Evolutionary conservation across 2,888 invertebrate species (phyloP), one percentile per base, ranked within the genome.

Genomic region (Xylocampa areola): DNA sequence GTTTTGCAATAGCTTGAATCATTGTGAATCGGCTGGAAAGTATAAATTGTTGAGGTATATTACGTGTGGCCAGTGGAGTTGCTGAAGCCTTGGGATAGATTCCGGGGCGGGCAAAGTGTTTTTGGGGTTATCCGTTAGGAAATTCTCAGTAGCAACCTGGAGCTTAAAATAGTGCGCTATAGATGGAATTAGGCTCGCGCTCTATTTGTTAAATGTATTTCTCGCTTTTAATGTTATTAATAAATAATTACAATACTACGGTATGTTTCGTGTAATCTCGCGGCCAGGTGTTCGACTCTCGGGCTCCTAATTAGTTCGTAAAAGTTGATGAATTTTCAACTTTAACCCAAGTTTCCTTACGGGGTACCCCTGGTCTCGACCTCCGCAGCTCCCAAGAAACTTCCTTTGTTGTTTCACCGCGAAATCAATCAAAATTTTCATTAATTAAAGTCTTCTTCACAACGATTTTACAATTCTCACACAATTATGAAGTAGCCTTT

Each of bases 401-500:
- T 68, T 45, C 32, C 44, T 69, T 64, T 61, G 58, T 71, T 68
- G 51, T 69, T 68, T 44, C 37, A 39, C 59, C 53, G 36, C 60
- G 44, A 72, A 63, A 74, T 72, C 59, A 64, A 74, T 68, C 51
- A 63, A 63, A 32, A 45, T 23, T 73, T 69, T 59, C 32, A 61
- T 73, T 60, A 51, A 66, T 71, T 69, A 53, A 68, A 14, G 27
- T 29, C 23, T 60, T 41, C 23, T 58, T 72, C 53, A n/a, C n/a
- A 13, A 13, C 14, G 33, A 19, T 23, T 41, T 23, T 41, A 11
- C 36, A 43, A 33, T 25, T 54, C 21, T 54, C 11, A 13, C n/a
- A 11, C 48, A 35, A 49, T 35, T 54, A 48, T 29, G 30, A 49
- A 36, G 23, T 45, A 50, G 32, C 23, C 19, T 29, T 47, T 16